Evolutionary conservation across 2,113 vertebrate genomes (phyloP).

Genomic region (Platichthys stellatus): DNA sequence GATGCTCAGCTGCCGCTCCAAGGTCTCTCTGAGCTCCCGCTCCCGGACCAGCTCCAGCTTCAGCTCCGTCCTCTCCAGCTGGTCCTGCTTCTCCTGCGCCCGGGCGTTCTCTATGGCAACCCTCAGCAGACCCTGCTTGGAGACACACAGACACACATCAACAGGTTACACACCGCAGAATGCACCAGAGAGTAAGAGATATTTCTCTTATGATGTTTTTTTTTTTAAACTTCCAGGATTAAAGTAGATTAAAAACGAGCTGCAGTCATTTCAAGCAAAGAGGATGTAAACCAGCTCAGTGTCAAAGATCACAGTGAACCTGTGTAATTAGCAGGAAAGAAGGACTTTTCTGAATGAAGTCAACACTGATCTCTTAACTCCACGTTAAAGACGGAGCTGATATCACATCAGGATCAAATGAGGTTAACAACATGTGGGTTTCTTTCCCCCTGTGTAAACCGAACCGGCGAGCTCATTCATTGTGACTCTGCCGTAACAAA

Average conservation of each 20-base stretch:
- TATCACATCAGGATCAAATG: slow-evolving; percentile 30
- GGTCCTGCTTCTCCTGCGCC: slow-evolving; percentile 98
- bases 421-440: slow-evolving; percentile 21
- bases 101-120: slow-evolving; percentile 98
- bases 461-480: slow-evolving; percentile 30
- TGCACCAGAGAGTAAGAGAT: neutral
- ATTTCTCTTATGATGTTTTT: neutral
- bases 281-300: neutral
- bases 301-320: slow-evolving; percentile 12
- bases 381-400: neutral
- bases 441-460: slow-evolving; percentile 37
- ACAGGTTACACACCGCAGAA: slow-evolving; percentile 69
- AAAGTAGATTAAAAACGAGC: neutral
- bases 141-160: slow-evolving; percentile 70
- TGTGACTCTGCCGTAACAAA: slow-evolving; percentile 65
- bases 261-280: neutral
- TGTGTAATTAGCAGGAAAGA: neutral
- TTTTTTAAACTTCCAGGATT: neutral
- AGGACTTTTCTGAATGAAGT: slow-evolving; percentile 6
- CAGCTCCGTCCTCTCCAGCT: slow-evolving; percentile 97
- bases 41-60: slow-evolving; percentile 99
- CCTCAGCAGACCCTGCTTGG: slow-evolving; percentile 94
- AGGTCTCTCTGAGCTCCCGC: slow-evolving; percentile 94
- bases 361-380: slow-evolving; percentile 20
- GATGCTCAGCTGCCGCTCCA: slow-evolving; percentile 96